Percentiles rank a stretch among this genome's conserved stretches.
These are phyloP conservation scores for Patella pellucida DNA, from an alignment of 2,888 invertebrate genomes.

Conservation along the genomic window DNA sequence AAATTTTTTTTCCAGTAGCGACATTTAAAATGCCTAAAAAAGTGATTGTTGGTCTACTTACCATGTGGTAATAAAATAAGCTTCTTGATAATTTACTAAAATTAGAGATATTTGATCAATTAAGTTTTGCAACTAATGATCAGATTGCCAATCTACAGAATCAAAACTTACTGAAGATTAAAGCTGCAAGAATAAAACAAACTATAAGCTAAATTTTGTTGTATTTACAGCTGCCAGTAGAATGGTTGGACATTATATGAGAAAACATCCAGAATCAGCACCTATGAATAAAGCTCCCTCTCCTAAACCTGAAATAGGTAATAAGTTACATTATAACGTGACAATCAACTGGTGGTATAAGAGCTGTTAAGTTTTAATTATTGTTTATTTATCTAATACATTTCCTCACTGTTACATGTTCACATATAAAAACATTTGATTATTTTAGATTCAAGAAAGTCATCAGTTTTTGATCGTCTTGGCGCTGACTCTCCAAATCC, in stretches of 20 bases:
- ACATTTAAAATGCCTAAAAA: no score
- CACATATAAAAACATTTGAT: no score
- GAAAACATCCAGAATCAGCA: constrained; percentile 56
- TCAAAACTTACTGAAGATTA: no score
- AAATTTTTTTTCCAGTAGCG: background rate
- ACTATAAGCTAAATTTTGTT: background rate
- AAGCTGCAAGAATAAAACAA: no score
- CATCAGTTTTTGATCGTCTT: constrained; percentile 74
- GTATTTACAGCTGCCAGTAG: constrained; percentile 65
- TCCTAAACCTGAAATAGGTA: constrained; percentile 38
- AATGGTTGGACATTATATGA: constrained; percentile 65
- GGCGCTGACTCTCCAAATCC: constrained; percentile 70
- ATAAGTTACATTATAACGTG: background rate
- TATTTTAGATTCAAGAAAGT: constrained; percentile 41
- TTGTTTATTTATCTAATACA: background rate
- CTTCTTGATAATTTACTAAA: background rate
- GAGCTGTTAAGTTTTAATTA: constrained; percentile 9
- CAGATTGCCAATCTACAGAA: background rate
- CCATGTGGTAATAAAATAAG: no score
- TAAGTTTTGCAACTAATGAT: background rate
- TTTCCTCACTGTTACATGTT: no score
- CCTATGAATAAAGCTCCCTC: constrained; percentile 52
- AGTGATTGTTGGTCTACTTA: no score
- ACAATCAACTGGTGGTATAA: background rate
- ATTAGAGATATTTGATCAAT: background rate